Base-by-base conservation (phyloP, 1,140 invertebrate genomes). In the Teleogryllus occipitalis region DNA sequence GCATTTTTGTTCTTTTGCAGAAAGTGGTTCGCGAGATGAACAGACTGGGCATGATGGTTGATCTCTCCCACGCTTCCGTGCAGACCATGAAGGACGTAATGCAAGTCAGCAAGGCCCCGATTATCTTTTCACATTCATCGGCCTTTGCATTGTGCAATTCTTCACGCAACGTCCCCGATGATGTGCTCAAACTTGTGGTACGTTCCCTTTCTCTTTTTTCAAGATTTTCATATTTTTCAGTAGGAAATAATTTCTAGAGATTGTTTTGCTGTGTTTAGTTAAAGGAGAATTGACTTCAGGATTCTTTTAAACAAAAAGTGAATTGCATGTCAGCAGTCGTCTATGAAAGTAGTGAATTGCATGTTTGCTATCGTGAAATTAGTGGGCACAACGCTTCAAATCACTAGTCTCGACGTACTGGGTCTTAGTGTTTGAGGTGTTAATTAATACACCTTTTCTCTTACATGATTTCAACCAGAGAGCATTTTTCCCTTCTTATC, bases 61-160 rank as follows among this genome's bases (percentile, higher is more conserved):
- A 97, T 85, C 87, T 97, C 8, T 95, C 94, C 46, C 95, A 97
- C 88, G 94, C 95, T 65, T 95, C 94, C 10, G 91, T 92, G 80
- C 89, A 91, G 77, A 96, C 94, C 18, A 96, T 96, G 94, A 89
- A 91, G 49, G 93, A 95, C 83, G 93, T 93, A 15, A 87, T 97
- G n/a, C 89, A 90, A 18, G 91, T 92, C 75, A 92, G 93, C 27
- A 90, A 91, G 82, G 95, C 95, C 8, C 95, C 95, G 21, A 94
- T 96, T 79, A 95, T 97, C 82, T 97, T 95, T 87, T 96, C 94
- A 77, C 95, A 97, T 86, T 96, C 95, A 22, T 95, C 94, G 1
- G 94, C 94, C 47, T 93, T 93, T 82, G 90, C 92, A 10, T 87
- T 95, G 14, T 97, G 95, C 88, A 95, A 96, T 85, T 94, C 94